Evolutionary conservation across 2,113 vertebrate species (phyloP).

Genomic region (Nipponia nippon): DNA sequence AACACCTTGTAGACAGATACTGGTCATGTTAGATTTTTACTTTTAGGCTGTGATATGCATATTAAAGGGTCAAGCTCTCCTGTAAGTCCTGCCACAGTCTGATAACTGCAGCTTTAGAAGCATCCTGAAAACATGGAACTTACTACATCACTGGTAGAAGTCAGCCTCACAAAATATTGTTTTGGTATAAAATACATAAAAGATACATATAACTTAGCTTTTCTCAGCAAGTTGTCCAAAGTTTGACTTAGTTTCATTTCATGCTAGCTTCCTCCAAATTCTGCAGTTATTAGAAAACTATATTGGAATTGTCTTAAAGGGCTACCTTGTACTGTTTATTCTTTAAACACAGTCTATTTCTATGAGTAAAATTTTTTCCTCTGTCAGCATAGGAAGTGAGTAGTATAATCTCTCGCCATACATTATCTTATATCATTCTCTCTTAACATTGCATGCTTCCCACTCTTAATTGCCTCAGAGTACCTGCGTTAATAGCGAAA

Average conservation of each 20-base stretch:
- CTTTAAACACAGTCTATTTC: neutral
- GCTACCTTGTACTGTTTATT: neutral
- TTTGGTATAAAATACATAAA: neutral
- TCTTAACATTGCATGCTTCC: neutral
- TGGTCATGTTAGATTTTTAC: neutral
- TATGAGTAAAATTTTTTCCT: neutral
- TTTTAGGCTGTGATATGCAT: neutral
- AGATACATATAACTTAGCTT: neutral
- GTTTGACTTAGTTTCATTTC: neutral
- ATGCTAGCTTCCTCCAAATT: neutral
- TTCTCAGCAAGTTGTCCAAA: neutral
- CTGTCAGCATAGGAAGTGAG: neutral
- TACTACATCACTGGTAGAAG: neutral
- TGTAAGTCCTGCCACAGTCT: neutral
- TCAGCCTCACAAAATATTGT: neutral
- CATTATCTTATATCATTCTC: neutral
- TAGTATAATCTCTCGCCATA: neutral
- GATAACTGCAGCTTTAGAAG: neutral
- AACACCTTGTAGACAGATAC: neutral
- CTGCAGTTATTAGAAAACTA: neutral
- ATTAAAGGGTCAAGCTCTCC: neutral
- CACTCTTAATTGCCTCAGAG: neutral
- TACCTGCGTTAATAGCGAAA: neutral
- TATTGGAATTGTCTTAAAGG: neutral
- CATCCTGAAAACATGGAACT: neutral